phyloP scores from a whole-genome alignment of 2,797 vertebrate species.

The Simalia tracyae region DNA sequence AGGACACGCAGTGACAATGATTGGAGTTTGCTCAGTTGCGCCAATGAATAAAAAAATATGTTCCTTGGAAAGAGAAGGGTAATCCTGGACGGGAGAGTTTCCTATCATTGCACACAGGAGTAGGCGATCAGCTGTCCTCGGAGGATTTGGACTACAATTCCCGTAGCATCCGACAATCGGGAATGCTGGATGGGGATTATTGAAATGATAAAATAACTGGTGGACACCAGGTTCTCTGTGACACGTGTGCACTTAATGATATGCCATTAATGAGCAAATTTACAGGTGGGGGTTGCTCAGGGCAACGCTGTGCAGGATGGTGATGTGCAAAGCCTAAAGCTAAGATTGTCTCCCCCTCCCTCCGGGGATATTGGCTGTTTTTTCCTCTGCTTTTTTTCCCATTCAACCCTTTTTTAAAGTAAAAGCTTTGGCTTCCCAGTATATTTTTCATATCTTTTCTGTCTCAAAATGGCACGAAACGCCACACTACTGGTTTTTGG shows the following conservation, averaged over 20 bases:
- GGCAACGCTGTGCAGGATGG: not conserved
- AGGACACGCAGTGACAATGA: not conserved
- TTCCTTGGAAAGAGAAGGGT: not conserved
- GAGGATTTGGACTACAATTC: not conserved
- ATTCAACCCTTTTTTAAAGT: not conserved
- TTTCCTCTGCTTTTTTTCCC: not conserved
- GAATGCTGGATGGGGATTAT: not conserved
- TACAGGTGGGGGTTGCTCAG: not conserved
- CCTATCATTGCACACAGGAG: not conserved
- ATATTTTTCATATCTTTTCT: not conserved
- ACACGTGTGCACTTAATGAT: not conserved
- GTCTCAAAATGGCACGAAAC: not conserved
- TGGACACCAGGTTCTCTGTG: not conserved
- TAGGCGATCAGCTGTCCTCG: not conserved
- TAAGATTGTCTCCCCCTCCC: not conserved
- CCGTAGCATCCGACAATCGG: not conserved
- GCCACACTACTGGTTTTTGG: not conserved
- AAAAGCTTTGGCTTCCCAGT: not conserved
- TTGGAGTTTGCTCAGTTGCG: not conserved
- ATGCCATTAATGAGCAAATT: not conserved
- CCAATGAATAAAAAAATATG: not conserved
- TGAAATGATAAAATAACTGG: not conserved
- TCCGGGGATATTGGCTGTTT: not conserved
- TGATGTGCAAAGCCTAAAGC: not conserved
- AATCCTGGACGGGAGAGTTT: not conserved